These are phyloP conservation scores for Nomada goodeniana DNA, from an alignment of 2,888 invertebrate species.

Conservation along the genomic window DNA sequence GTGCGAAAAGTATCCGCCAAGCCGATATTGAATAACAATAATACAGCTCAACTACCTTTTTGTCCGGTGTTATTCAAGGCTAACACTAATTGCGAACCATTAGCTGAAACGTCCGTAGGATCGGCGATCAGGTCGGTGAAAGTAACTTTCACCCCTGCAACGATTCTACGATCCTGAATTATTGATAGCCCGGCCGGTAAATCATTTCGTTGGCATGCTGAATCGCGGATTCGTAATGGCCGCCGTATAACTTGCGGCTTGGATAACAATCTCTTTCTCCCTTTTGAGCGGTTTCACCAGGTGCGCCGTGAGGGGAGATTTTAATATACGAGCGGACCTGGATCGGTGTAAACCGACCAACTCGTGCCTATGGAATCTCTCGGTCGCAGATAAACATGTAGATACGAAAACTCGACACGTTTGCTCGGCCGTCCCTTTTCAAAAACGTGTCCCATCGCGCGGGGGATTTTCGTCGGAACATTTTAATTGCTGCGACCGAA, in stretches of 20 bases:
- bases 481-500: conserved; percentile 44
- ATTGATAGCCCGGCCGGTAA: conserved; percentile 29
- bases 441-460: conserved; percentile 20
- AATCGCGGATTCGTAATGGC: conserved; percentile 39
- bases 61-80: not conserved
- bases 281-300: conserved; percentile 53
- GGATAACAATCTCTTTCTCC: conserved; percentile 63
- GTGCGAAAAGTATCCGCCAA: too few species aligned
- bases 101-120: not conserved
- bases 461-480: conserved; percentile 34
- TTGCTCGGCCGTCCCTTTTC: conserved; percentile 26
- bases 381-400: conserved; percentile 48
- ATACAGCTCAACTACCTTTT: too few species aligned
- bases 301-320: conserved; percentile 52
- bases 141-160: conserved; percentile 42
- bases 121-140: conserved; percentile 14
- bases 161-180: conserved; percentile 20
- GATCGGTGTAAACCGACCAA: conserved; percentile 47
- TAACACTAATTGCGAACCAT: not conserved
- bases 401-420: conserved; percentile 56
- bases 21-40: too few species aligned
- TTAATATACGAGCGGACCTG: conserved; percentile 58
- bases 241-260: conserved; percentile 49
- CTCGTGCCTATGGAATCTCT: conserved; percentile 47
- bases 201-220: conserved; percentile 40